A percentile compares a stretch with the other conserved stretches of the same genome.
Conservation (phyloP, 1,140 invertebrate species). For the Sinella curviseta region DNA sequence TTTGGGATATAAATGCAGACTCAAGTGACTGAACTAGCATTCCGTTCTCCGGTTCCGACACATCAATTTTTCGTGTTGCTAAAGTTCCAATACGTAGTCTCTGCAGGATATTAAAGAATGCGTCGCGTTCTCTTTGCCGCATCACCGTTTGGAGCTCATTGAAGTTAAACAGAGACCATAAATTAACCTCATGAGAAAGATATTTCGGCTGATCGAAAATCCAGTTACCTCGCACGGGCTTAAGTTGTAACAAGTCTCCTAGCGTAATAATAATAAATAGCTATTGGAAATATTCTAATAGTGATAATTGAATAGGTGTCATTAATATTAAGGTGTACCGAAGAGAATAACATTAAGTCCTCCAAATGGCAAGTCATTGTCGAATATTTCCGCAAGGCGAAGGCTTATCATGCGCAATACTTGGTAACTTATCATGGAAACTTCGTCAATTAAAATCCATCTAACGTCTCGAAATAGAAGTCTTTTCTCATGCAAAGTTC, state of each 20-base stretch:
- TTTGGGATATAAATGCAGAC: neutral
- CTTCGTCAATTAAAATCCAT: neutral
- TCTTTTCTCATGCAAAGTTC: neutral
- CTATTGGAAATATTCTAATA: too few relatives aligned
- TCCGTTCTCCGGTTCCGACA: too few relatives aligned
- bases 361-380: neutral
- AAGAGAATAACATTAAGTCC: neutral
- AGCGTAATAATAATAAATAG: too few relatives aligned
- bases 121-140: neutral
- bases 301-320: neutral
- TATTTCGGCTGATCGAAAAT: neutral
- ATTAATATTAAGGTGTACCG: neutral
- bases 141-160: neutral
- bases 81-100: neutral
- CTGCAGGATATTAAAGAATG: conserved; percentile 2
- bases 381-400: neutral
- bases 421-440: neutral
- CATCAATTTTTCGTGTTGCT: too few relatives aligned
- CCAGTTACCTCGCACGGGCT: neutral
- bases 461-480: neutral
- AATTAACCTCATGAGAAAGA: neutral
- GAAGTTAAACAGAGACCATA: neutral
- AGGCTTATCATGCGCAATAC: neutral
- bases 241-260: conserved; percentile 14
- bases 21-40: too few relatives aligned